Conservation (phyloP, 2,888 invertebrate species). For the Aquatica leii region DNA sequence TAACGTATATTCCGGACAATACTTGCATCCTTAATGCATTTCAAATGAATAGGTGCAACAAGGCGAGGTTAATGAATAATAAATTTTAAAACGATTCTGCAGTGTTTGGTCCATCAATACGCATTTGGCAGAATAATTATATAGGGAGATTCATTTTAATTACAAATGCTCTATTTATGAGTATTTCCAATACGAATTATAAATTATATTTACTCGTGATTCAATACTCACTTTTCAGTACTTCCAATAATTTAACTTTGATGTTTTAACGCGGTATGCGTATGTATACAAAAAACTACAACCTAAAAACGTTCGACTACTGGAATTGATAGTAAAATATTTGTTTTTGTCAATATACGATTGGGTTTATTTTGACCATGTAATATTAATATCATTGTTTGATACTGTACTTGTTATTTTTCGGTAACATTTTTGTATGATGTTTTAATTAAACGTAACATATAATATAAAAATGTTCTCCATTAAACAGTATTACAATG, state of each 20-base stretch:
- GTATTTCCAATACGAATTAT: conserved; percentile 25
- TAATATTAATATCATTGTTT: not conserved
- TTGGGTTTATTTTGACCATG: not conserved
- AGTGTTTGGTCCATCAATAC: conserved; percentile 6
- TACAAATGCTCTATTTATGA: conserved; percentile 21
- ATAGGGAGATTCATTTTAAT: conserved; percentile 26
- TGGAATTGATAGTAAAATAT: not conserved
- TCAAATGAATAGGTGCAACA: conserved; percentile 30
- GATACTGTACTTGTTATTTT: no score
- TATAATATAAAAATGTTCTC: no score
- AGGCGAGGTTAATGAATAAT: conserved; percentile 25
- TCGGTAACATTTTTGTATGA: conserved; percentile 1
- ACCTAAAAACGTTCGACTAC: not conserved
- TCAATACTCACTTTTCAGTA: conserved; percentile 13
- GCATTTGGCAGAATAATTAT: conserved; percentile 24
- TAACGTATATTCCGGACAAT: conserved; percentile 12
- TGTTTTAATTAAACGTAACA: no score
- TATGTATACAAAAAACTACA: not conserved
- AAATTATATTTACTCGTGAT: conserved; percentile 28
- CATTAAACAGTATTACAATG: no score
- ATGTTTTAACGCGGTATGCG: no score
- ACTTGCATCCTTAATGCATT: conserved; percentile 24
- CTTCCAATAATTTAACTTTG: conserved; percentile 15
- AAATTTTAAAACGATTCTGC: conserved; percentile 22
- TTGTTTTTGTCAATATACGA: not conserved